Evolutionary conservation across 1,140 invertebrate species (phyloP).

Genomic region (Diorhabda elongata): DNA sequence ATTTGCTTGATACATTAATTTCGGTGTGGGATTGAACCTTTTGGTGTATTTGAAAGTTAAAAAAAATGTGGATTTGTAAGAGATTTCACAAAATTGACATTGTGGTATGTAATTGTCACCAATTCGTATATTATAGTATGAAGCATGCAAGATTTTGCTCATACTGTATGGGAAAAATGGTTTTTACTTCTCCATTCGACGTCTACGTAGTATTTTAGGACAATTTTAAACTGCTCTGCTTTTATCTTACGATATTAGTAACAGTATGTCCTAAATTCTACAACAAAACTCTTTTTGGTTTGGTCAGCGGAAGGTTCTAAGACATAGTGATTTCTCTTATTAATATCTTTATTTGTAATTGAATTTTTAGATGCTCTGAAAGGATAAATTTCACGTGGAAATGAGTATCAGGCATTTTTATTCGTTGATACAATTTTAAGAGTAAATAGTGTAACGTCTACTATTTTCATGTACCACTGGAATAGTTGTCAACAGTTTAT

Average conservation of each 20-base stretch:
- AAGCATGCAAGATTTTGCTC: constrained; percentile 21
- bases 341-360: neutral
- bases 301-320: neutral
- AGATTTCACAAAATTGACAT: too few relatives aligned
- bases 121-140: neutral
- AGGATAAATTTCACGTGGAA: neutral
- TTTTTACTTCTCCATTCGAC: neutral
- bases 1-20: too few relatives aligned
- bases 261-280: constrained; percentile 14
- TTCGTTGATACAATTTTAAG: too few relatives aligned
- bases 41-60: too few relatives aligned
- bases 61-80: too few relatives aligned
- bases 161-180: neutral
- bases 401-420: too few relatives aligned
- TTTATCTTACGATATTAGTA: constrained; percentile 4
- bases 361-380: neutral
- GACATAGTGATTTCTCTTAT: neutral
- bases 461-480: too few relatives aligned
- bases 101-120: too few relatives aligned
- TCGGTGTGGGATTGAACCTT: too few relatives aligned
- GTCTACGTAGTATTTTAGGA: neutral
- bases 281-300: neutral
- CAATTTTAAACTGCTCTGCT: constrained; percentile 16
- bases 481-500: too few relatives aligned
- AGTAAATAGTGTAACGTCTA: too few relatives aligned